A percentile compares a stretch with the other conserved stretches of the same genome.
These are phyloP conservation scores for Mus spretus DNA, from an alignment of 2,797 vertebrate genomes.

Conservation along the genomic window DNA sequence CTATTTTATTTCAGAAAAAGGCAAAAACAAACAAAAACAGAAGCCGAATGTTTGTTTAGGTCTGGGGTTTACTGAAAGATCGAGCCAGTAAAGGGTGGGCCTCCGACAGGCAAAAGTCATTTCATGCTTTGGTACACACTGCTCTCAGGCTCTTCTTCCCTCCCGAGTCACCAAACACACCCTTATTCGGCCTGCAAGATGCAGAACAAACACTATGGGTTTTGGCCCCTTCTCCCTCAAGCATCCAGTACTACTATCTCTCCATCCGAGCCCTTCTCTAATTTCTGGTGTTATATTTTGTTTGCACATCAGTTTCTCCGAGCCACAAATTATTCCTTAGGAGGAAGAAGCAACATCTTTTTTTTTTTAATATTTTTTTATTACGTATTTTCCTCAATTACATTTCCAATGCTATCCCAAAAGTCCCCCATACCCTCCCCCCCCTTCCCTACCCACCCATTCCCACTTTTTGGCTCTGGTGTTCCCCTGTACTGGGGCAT, in stretches of 20 bases:
- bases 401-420: no score
- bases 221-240: no score
- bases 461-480: no score
- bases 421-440: no score
- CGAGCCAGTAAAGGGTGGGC: background rate
- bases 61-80: background rate
- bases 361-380: no score
- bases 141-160: background rate
- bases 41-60: conserved; percentile 72
- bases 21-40: conserved; percentile 56
- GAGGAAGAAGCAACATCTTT: background rate
- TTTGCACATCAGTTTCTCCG: background rate
- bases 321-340: background rate
- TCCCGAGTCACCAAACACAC: background rate
- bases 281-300: background rate
- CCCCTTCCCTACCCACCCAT: no score
- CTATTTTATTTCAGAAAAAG: conserved; percentile 75
- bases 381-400: no score
- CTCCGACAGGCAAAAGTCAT: background rate
- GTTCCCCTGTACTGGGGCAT: no score
- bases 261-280: background rate
- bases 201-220: conserved; percentile 11
- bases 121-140: background rate
- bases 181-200: background rate
- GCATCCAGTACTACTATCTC: background rate